Conservation (phyloP, 1,140 invertebrate species). For the Solenopsis fugax region DNA sequence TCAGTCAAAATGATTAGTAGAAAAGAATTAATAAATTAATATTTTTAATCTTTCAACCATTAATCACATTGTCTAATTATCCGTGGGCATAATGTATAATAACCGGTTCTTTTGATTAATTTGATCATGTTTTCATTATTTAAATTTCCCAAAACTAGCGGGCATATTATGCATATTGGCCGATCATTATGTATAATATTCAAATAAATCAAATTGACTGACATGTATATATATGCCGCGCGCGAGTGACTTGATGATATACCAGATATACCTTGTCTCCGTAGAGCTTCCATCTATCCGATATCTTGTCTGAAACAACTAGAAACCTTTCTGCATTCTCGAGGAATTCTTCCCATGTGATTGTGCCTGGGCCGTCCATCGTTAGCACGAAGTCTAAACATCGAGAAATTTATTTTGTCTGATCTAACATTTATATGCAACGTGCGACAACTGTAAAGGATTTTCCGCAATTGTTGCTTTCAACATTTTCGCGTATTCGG, state of each 20-base stretch:
- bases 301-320: slow-evolving; percentile 78
- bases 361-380: slow-evolving; percentile 84
- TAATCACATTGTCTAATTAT: too few relatives aligned
- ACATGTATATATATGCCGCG: neutral
- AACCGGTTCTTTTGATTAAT: too few relatives aligned
- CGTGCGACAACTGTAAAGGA: neutral
- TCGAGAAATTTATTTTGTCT: neutral
- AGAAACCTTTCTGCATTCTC: slow-evolving; percentile 80
- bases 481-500: neutral
- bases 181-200: neutral
- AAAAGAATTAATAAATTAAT: too few relatives aligned
- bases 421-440: neutral
- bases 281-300: slow-evolving; percentile 82
- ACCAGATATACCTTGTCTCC: slow-evolving; percentile 83
- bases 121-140: too few relatives aligned
- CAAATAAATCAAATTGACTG: neutral
- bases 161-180: too few relatives aligned
- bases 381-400: slow-evolving; percentile 9
- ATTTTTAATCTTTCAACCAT: too few relatives aligned
- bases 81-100: too few relatives aligned
- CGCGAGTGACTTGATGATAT: neutral
- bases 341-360: slow-evolving; percentile 85
- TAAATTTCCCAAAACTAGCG: too few relatives aligned
- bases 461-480: neutral
- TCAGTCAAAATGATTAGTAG: too few relatives aligned